Evolutionary conservation across 1,140 invertebrate genomes (phyloP).

Genomic region (Pachyrhynchus sulphureomaculatus): DNA sequence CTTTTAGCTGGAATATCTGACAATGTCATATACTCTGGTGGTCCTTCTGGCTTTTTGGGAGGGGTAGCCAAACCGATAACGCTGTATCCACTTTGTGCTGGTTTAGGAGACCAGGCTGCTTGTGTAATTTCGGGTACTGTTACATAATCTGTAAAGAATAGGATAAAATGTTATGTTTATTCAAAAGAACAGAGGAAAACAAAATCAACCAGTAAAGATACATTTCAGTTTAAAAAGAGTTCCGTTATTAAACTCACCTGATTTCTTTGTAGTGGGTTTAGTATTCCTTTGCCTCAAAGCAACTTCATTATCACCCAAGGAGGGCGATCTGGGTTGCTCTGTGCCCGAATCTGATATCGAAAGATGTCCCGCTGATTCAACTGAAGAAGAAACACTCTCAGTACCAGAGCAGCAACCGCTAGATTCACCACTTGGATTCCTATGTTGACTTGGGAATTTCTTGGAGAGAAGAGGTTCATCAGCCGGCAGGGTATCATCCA

Average conservation of each 20-base stretch:
- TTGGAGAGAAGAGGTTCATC: slow-evolving; percentile 47
- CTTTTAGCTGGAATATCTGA: not conserved
- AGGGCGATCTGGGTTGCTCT: slow-evolving; percentile 36
- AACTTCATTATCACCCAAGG: slow-evolving; percentile 13
- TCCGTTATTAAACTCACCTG: slow-evolving; percentile 4
- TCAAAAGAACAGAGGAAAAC: no score
- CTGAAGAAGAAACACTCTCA: slow-evolving; percentile 59
- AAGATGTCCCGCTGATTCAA: slow-evolving; percentile 57
- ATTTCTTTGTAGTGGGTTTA: slow-evolving; percentile 17
- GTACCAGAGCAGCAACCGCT: slow-evolving; percentile 61
- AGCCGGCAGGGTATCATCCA: slow-evolving; percentile 22
- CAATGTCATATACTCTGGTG: slow-evolving; percentile 1
- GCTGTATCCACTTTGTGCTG: slow-evolving; percentile 10
- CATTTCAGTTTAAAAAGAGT: no score
- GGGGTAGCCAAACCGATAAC: slow-evolving; percentile 10
- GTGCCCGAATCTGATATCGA: slow-evolving; percentile 50
- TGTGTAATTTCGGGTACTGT: slow-evolving; percentile 4
- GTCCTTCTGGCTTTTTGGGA: slow-evolving; percentile 1
- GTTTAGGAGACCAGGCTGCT: not conserved
- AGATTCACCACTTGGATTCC: slow-evolving; percentile 56
- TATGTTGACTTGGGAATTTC: slow-evolving; percentile 49
- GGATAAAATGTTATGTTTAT: no score
- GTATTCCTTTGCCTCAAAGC: slow-evolving; percentile 25
- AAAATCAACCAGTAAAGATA: not conserved
- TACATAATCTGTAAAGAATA: slow-evolving; percentile 12